Conservation (phyloP, 2,797 vertebrate genomes). For the Taeniopygia guttata region DNA sequence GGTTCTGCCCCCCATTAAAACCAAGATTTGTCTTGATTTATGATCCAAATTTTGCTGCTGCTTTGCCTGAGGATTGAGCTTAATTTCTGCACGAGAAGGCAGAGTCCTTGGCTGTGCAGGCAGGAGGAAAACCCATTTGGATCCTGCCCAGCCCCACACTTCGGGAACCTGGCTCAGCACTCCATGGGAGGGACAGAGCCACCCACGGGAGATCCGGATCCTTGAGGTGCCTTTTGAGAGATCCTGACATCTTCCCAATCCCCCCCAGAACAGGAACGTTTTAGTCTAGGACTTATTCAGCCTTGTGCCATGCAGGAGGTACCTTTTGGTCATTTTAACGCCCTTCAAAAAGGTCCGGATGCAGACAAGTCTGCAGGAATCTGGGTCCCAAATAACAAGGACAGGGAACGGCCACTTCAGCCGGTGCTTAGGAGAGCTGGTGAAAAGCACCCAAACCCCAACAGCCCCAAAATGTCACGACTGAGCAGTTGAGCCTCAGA, state of each 20-base stretch:
- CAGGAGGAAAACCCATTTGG: background rate
- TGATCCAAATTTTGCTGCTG: background rate
- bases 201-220: background rate
- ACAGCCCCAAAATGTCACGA: background rate
- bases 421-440: background rate
- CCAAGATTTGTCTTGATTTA: background rate
- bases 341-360: background rate
- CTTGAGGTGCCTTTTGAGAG: background rate
- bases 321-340: background rate
- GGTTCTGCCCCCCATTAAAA: background rate
- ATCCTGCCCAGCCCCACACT: background rate
- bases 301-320: background rate
- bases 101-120: background rate
- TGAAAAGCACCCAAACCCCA: background rate
- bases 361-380: background rate
- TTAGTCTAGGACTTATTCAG: background rate
- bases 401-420: background rate
- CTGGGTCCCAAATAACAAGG: background rate
- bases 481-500: background rate
- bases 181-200: accelerated
- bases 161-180: background rate
- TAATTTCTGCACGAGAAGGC: background rate
- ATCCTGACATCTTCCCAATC: background rate
- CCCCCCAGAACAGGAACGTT: background rate
- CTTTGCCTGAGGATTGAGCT: background rate